Base-by-base conservation (phyloP, 2,797 vertebrate species). In the Catharus ustulatus region DNA sequence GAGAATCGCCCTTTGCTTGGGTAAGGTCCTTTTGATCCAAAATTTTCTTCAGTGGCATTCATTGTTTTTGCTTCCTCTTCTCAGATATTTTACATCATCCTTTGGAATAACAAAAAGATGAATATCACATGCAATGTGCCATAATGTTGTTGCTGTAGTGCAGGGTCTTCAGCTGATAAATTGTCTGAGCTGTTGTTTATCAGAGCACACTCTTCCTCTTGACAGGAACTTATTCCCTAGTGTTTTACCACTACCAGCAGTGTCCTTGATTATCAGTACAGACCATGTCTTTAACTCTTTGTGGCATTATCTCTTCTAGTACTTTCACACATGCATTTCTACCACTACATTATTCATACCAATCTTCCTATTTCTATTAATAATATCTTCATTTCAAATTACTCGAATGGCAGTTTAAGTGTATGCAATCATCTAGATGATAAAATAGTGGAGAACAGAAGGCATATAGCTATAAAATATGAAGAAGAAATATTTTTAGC, bases 401-500 rank as follows among this genome's bases (percentile, higher is more conserved):
- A 46, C 83, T 55, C 81, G 9, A 74, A 26, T 67, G 21, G 17
- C 49, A 84, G 45, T 49, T 45, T 72, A 62, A 54, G 22, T 30
- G 3, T 51, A 15, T 59, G 9, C n/a, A 38, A 75, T 71, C 2
- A 1, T 32, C 66, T 54, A 58, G 20, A 16, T 54, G 68, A 68
- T 36, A 68, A 87, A 77, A 48, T 36, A 87, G 15, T 48, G 22
- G n/a, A 55, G 30, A 77, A 89, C 16, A 68, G 82, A 85, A 83
- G 21, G n/a, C 40, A 51, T 80, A 38, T 79, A 73, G 63, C 64
- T 91, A 29, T 84, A 95, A 96, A 96, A 96, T 81, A 57, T 29
- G 32, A 89, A 76, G 86, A 74, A 95, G 46, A 94, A 96, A 71
- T 59, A n/a, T 86, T 52, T 96, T 43, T 64, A 22, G 15, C 62